These are phyloP conservation scores for Ectropis crepuscularia DNA, from an alignment of 2,888 invertebrate genomes.

Conservation along the genomic window DNA sequence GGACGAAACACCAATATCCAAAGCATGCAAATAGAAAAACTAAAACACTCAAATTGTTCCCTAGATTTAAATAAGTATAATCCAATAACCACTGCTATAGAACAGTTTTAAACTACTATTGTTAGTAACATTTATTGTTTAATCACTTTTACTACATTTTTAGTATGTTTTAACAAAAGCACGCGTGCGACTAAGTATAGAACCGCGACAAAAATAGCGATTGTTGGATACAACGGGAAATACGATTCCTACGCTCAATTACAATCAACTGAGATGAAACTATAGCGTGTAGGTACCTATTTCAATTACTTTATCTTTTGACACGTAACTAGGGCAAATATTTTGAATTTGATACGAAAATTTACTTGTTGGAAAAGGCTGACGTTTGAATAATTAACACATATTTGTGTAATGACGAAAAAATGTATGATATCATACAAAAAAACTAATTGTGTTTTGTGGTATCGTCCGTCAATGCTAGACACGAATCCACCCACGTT, in stretches of 20 bases:
- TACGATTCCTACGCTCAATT: conserved; percentile 44
- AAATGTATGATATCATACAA: not conserved
- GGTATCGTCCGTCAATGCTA: too few relatives aligned
- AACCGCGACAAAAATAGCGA: conserved; percentile 27
- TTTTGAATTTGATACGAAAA: conserved; percentile 8
- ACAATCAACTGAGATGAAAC: conserved; percentile 23
- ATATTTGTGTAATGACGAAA: not conserved
- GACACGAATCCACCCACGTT: too few relatives aligned
- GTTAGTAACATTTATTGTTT: too few relatives aligned
- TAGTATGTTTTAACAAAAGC: not conserved
- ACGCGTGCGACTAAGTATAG: not conserved
- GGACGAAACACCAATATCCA: too few relatives aligned
- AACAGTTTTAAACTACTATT: too few relatives aligned
- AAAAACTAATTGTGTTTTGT: too few relatives aligned
- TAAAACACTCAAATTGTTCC: too few relatives aligned
- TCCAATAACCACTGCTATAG: too few relatives aligned
- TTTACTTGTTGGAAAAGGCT: conserved; percentile 1
- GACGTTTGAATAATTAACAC: not conserved
- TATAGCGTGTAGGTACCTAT: not conserved
- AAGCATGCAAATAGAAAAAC: too few relatives aligned
- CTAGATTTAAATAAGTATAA: too few relatives aligned
- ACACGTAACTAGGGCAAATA: conserved; percentile 19
- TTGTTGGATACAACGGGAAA: conserved; percentile 29
- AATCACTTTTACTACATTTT: too few relatives aligned
- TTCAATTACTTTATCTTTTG: conserved; percentile 16